Percentiles rank a stretch among this genome's conserved stretches.
Conservation (phyloP, 1,140 invertebrate species). For the Pogonomyrmex barbatus region DNA sequence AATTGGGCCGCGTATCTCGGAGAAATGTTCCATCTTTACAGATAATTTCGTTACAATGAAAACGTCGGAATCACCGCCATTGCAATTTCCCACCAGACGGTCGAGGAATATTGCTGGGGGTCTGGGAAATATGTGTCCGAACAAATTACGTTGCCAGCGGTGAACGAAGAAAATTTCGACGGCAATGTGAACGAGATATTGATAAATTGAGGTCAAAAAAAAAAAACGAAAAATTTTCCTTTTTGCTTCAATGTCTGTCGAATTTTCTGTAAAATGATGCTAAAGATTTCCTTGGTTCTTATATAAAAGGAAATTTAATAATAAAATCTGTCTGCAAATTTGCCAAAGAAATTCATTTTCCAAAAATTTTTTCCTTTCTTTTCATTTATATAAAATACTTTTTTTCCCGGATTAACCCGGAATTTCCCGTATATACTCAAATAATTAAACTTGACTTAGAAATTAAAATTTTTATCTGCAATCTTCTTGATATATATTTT, state of each 20-base stretch:
- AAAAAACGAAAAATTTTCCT: neutral
- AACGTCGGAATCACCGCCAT: constrained; percentile 42
- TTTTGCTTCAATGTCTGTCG: neutral
- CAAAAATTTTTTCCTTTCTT: neutral
- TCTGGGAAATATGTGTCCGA: constrained; percentile 44
- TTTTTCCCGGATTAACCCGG: neutral
- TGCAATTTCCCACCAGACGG: constrained; percentile 55
- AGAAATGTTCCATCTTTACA: constrained; percentile 33
- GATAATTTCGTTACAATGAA: constrained; percentile 58
- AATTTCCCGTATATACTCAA: neutral
- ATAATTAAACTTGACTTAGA: neutral
- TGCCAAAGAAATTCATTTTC: neutral
- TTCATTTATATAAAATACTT: neutral
- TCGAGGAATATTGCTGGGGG: constrained; percentile 38
- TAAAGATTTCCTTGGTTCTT: neutral
- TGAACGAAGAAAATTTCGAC: constrained; percentile 44
- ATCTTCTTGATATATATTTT: neutral
- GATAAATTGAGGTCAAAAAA: neutral
- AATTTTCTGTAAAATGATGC: neutral
- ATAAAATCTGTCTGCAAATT: neutral
- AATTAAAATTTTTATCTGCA: neutral
- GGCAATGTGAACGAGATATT: constrained; percentile 11
- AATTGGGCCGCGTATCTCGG: constrained; percentile 38
- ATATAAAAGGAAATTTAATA: neutral
- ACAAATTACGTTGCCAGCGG: constrained; percentile 47